These are phyloP conservation scores for Oxyura jamaicensis DNA, from an alignment of 2,113 vertebrate genomes.

Conservation along the genomic window DNA sequence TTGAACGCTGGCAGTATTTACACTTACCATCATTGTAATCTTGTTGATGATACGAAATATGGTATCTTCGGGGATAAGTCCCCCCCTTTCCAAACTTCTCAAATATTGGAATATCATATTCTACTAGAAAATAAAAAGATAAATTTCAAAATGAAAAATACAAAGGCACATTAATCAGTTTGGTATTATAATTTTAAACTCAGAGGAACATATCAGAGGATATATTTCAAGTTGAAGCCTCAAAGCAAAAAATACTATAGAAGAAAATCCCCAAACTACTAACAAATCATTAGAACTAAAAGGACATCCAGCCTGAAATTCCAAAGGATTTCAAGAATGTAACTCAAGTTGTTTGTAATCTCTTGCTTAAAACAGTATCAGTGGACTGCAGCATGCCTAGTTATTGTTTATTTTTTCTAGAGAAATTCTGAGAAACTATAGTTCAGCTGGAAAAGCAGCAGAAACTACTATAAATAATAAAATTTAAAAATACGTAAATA, in stretches of 20 bases:
- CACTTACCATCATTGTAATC: slow-evolving; percentile 93
- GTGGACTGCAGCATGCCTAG: background rate
- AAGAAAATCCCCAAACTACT: background rate
- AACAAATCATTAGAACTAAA: background rate
- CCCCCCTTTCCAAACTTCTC: slow-evolving; percentile 98
- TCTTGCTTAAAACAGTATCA: background rate
- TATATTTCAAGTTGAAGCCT: background rate
- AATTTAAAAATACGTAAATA: background rate
- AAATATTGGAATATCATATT: slow-evolving; percentile 95
- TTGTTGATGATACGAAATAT: slow-evolving; percentile 91
- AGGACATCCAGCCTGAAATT: background rate
- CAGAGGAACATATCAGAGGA: background rate
- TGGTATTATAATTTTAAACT: background rate
- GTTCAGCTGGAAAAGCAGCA: background rate
- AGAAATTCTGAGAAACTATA: background rate
- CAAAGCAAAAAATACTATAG: background rate
- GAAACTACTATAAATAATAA: background rate
- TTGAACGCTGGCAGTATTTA: background rate
- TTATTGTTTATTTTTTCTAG: background rate
- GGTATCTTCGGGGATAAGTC: slow-evolving; percentile 94
- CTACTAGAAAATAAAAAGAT: slow-evolving; percentile 70
- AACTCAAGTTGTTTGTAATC: background rate
- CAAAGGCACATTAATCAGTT: background rate
- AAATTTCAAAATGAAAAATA: background rate
- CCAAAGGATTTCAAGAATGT: background rate